phyloP scores from a whole-genome alignment of 30 jellyfish, hydroid and myxozoan species.

The Hydractinia symbiolongicarpus region DNA sequence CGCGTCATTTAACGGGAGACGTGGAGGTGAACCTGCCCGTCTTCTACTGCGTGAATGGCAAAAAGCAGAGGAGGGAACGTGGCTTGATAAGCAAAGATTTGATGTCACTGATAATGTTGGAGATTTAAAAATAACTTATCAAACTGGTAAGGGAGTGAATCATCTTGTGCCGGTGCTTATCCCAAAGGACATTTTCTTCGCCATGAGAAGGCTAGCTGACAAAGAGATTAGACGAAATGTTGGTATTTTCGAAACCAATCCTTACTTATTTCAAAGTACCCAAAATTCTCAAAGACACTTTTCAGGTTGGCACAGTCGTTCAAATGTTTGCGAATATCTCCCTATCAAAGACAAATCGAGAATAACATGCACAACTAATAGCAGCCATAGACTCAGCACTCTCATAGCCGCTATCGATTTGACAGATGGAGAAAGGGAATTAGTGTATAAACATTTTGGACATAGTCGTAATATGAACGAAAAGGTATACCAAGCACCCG shows the following conservation, averaged over 20 bases:
- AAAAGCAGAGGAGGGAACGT: slow-evolving; percentile 34
- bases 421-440: slow-evolving; percentile 24
- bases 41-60: slow-evolving; percentile 21
- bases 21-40: slow-evolving; percentile 24
- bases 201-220: not conserved
- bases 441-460: slow-evolving; percentile 28
- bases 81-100: slow-evolving; percentile 26
- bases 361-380: not conserved
- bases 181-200: slow-evolving; percentile 7
- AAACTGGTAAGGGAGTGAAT: slow-evolving; percentile 11
- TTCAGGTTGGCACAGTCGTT: slow-evolving; percentile 2
- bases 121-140: slow-evolving; percentile 9
- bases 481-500: slow-evolving; percentile 19
- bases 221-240: slow-evolving; percentile 1
- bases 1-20: not conserved
- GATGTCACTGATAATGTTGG: not conserved
- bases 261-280: slow-evolving; percentile 3
- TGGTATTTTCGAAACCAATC: not conserved
- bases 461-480: slow-evolving; percentile 13
- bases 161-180: slow-evolving; percentile 10
- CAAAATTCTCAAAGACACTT: slow-evolving; percentile 2
- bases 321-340: slow-evolving; percentile 4
- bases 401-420: not conserved
- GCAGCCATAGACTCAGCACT: slow-evolving; percentile 12
- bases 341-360: slow-evolving; percentile 13